Base-by-base conservation (phyloP, 1,140 invertebrate species). In the Hestina assimilis region DNA sequence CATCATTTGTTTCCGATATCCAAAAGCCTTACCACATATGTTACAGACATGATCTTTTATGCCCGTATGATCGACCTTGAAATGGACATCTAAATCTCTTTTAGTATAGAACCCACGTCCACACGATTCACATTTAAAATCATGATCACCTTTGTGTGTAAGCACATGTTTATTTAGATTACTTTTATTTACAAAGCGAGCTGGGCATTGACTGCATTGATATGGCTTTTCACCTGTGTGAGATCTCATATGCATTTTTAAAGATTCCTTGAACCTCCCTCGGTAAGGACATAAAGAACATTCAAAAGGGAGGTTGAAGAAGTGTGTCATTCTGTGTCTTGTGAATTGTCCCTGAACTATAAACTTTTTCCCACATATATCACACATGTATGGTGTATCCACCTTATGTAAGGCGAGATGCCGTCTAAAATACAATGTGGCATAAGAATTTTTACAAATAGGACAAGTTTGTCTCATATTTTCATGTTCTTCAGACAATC, bases 221-320 rank as follows among this genome's bases (percentile, higher is more conserved):
- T 90, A 90, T 0, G 89, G 88, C 55, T 78, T 89, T 66, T 87
- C 90, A 23, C 87, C 89, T 23, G 90, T 90, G 43, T 90, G 90
- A 1, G 76, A 69, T 15, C 88, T 69, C 87, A 90, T 90, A 51
- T 90, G 89, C 69, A 85, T 83, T 59, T 87, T 89, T 11, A 91
- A 56, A 1, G 76, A 82, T 33, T 87, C 83, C 1, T 45, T 71
- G 61, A 84, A 86, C 52, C 83, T 63, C 1, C 81, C 85, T 53
- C 67, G 71, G 48, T 88, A 88, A 3, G 85, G 85, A 62, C 85
- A 88, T 12, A 78, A 23, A 1, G 68, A 46, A 69, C 85, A 88
- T 67, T 87, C 69, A 47, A 76, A 87, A 20, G 83, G 83, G 8
- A 88, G 43, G 15, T 78, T 66, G 31, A 73, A 69, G 53, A 80